Percentiles rank a stretch among this genome's conserved stretches.
Evolutionary conservation across 1,140 invertebrate genomes (phyloP).

Genomic region (Saxidomus purpurata): DNA sequence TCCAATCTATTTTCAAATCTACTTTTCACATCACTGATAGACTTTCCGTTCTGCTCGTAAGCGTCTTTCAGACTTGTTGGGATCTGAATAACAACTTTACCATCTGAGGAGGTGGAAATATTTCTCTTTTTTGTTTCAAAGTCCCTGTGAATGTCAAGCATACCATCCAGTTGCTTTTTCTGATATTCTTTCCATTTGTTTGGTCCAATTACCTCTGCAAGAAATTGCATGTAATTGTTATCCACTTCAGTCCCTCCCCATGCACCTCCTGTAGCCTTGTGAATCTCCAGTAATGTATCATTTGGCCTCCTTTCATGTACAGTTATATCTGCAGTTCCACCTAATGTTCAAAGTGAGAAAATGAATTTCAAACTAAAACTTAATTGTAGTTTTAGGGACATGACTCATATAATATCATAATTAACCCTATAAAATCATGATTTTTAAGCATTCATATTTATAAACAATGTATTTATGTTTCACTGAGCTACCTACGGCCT

Average conservation of each 20-base stretch:
- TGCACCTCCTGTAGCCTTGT: slow-evolving; percentile 22
- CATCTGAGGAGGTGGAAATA: not conserved
- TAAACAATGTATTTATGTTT: no score
- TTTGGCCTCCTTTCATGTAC: not conserved
- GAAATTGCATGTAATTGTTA: slow-evolving; percentile 5
- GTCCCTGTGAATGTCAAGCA: not conserved
- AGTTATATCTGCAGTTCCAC: slow-evolving; percentile 61
- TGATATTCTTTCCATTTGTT: not conserved
- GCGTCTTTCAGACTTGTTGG: not conserved
- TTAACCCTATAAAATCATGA: no score
- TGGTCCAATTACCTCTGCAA: not conserved
- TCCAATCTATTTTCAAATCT: not conserved
- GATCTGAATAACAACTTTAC: not conserved
- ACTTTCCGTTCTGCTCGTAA: not conserved
- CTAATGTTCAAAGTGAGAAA: no score
- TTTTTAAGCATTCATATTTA: no score
- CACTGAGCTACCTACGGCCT: no score
- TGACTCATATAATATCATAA: no score
- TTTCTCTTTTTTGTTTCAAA: slow-evolving; percentile 30
- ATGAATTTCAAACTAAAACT: no score
- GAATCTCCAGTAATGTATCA: not conserved
- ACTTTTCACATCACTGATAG: not conserved
- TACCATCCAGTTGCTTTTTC: not conserved
- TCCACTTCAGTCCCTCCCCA: slow-evolving; percentile 62
- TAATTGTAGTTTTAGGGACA: no score